Base-by-base conservation (phyloP, 2,888 invertebrate species). In the Octonoba sinensis region DNA sequence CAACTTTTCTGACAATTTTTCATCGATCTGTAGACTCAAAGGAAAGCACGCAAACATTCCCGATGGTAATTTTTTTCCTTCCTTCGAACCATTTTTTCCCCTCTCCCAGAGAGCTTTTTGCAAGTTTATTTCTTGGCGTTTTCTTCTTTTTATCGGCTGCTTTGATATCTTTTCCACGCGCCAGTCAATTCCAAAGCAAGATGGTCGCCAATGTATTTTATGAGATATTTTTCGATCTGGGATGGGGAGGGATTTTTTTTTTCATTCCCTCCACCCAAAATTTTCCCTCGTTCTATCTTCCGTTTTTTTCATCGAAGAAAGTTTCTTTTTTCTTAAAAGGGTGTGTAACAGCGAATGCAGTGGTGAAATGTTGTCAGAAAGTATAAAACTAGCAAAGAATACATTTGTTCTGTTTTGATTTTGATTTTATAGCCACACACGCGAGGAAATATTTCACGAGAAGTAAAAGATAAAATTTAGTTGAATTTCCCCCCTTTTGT, bases 1-100 rank as follows among this genome's bases (percentile, higher is more conserved):
- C 73, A 73, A 79, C 67, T 73, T 79, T 79, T 79, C 72, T 66
- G 73, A 72, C 79, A 73, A 79, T 79, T 79, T 79, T 79, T 73
- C 67, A 79, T 79, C 73, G 79, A 79, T 69, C 72, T 64, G 46
- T 47, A n/a, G 54, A 22, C 36, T 46, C 60, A 69, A 62, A 69
- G 51, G 75, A 27, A 36, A 44, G 24, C 62, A 62, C 54, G 70
- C 72, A 78, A 78, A 78, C 78, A 78, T 71, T 62, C 47, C 71
- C 73, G 24, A 69, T 51, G 60, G 67, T 73, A 65, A 56, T 79
- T 79, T 46, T 60, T 69, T 49, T 13, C 44, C 27, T 59, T 54
- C n/a, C 44, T 46, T 51, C 44, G 46, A 71, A 59, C 24, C 54
- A 46, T 66, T 66, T 62, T 62, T 62, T 62, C 51, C 15, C 27